Conservation (phyloP, 2,797 vertebrate species). For the Macrochelys suwanniensis region DNA sequence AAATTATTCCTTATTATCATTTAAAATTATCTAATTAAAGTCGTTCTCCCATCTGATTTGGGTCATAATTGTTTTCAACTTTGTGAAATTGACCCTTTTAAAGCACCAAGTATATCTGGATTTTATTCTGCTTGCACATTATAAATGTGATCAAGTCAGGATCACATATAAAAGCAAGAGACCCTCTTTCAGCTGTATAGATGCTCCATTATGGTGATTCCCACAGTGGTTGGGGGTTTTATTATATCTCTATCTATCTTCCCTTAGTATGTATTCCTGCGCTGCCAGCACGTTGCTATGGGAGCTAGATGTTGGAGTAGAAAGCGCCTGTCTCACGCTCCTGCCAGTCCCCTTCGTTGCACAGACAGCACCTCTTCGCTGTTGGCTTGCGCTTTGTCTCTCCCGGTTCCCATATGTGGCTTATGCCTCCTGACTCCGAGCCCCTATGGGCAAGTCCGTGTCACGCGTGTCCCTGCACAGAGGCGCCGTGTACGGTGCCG, state of each 20-base stretch:
- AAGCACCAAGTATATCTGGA: not conserved
- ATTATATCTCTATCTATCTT: no score
- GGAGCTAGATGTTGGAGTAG: not conserved
- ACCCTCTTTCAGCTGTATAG: not conserved
- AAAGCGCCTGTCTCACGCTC: not conserved
- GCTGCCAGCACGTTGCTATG: not conserved
- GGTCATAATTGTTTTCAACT: not conserved
- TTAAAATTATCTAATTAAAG: not conserved
- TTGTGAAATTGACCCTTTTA: not conserved
- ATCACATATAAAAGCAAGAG: no score
- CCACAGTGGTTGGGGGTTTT: not conserved
- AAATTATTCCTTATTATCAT: not conserved
- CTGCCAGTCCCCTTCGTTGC: not conserved
- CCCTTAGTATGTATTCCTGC: not conserved
- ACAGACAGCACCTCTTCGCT: not conserved
- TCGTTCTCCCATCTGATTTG: not conserved
- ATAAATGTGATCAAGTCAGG: not conserved
- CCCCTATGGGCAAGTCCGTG: no score
- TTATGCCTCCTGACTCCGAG: not conserved
- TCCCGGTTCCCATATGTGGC: not conserved
- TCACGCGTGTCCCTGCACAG: not conserved
- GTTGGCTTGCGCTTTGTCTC: not conserved
- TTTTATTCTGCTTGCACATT: not conserved
- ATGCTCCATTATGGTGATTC: not conserved
- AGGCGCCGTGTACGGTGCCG: not conserved